Evolutionary conservation across 1,140 invertebrate species (phyloP).

Genomic region (Brachionus rotundiformis): DNA sequence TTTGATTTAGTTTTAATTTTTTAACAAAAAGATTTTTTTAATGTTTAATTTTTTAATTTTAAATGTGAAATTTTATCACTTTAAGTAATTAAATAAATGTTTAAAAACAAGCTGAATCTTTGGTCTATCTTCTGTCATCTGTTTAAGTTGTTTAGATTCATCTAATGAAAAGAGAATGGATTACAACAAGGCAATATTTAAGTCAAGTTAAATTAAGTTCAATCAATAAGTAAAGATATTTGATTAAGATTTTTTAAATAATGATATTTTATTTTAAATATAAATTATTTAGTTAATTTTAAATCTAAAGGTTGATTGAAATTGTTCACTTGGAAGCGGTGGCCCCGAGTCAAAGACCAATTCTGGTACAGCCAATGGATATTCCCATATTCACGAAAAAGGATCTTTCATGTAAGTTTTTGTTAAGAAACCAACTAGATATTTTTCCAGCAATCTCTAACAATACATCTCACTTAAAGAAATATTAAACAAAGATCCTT

Average conservation of each 20-base stretch:
- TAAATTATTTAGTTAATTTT: too few species aligned
- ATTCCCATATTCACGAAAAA: too few species aligned
- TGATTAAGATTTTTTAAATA: neutral
- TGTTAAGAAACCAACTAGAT: too few species aligned
- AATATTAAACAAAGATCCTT: too few species aligned
- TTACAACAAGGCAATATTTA: neutral
- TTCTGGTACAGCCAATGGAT: too few species aligned
- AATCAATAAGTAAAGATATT: constrained; percentile 5
- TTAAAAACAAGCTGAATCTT: neutral
- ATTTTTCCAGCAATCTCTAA: too few species aligned
- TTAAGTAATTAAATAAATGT: neutral
- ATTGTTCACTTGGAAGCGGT: too few species aligned
- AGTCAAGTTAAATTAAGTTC: constrained; percentile 19
- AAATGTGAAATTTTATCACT: constrained; percentile 9
- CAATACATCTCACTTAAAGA: too few species aligned
- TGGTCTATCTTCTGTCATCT: neutral
- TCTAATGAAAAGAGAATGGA: neutral
- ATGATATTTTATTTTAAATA: too few species aligned
- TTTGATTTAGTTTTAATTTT: neutral
- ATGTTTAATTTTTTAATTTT: neutral
- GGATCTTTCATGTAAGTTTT: too few species aligned
- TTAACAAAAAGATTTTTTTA: neutral
- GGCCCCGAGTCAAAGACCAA: too few species aligned
- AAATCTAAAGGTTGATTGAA: too few species aligned
- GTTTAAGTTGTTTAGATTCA: neutral